A percentile compares a stretch with the other conserved stretches of the same genome.
Evolutionary conservation across 2,888 invertebrate species (phyloP).

Genomic region (Syrista parreyssii): DNA sequence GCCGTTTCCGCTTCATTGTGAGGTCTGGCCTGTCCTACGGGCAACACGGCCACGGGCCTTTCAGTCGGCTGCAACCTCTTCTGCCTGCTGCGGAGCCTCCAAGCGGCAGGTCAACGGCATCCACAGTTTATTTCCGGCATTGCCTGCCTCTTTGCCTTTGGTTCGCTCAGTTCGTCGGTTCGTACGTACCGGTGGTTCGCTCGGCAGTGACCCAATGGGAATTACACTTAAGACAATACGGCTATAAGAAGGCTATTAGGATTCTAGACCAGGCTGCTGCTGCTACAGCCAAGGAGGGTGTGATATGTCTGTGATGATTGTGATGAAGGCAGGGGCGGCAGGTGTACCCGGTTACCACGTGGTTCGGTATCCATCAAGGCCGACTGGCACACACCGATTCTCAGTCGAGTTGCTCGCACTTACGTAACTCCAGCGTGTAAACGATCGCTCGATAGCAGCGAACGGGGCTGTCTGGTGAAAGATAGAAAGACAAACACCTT

Average conservation of each 20-base stretch:
- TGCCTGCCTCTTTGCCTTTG: conserved; percentile 39
- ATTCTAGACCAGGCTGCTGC: not conserved
- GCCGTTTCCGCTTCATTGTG: not conserved
- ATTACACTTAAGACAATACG: not conserved
- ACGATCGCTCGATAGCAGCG: not conserved
- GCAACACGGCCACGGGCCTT: conserved; percentile 50
- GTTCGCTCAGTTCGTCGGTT: conserved; percentile 27
- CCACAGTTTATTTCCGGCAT: conserved; percentile 63
- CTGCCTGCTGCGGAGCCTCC: conserved; percentile 39
- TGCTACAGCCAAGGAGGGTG: not conserved
- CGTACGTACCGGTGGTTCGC: not conserved
- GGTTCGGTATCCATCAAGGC: not conserved
- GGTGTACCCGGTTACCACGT: not conserved
- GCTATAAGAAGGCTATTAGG: not conserved
- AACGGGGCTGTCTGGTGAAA: not conserved
- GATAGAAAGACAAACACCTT: not conserved
- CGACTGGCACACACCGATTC: not conserved
- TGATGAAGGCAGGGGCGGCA: not conserved
- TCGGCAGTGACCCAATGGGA: not conserved
- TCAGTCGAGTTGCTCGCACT: not conserved
- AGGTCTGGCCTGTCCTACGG: conserved; percentile 55
- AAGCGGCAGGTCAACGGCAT: conserved; percentile 63
- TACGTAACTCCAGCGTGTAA: not conserved
- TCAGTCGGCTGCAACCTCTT: conserved; percentile 39
- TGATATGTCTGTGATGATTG: not conserved